phyloP scores from a whole-genome alignment of 2,888 invertebrate genomes.

The Leptopilina syphax region DNA sequence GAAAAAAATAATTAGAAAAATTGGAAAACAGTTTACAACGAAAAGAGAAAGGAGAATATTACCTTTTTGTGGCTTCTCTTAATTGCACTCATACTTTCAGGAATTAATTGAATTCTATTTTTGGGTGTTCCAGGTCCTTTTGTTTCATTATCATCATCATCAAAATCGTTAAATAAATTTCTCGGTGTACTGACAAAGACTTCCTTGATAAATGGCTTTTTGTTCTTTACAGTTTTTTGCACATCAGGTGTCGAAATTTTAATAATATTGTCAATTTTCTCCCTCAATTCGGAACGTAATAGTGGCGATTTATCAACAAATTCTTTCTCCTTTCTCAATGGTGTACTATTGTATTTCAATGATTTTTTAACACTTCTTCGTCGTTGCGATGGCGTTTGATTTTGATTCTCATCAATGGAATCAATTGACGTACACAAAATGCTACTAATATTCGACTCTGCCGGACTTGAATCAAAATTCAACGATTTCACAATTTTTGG shows the following conservation, averaged over 20 bases:
- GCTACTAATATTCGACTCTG: slow-evolving; percentile 52
- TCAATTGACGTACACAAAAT: slow-evolving; percentile 61
- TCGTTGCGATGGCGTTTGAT: slow-evolving; percentile 68
- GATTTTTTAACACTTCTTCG: slow-evolving; percentile 61
- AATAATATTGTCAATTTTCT: slow-evolving; percentile 62
- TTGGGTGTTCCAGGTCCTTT: slow-evolving; percentile 66
- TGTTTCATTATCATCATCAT: slow-evolving; percentile 60
- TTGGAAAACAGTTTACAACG: background rate
- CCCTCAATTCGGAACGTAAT: slow-evolving; percentile 58
- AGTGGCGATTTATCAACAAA: slow-evolving; percentile 52
- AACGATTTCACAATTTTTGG: slow-evolving; percentile 60
- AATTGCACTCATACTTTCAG: slow-evolving; percentile 72
- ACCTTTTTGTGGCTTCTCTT: slow-evolving; percentile 73
- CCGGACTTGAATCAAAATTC: slow-evolving; percentile 59
- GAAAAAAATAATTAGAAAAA: slow-evolving; percentile 8
- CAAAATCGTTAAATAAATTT: slow-evolving; percentile 67
- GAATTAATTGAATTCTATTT: slow-evolving; percentile 65
- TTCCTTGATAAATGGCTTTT: slow-evolving; percentile 51
- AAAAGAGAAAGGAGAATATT: slow-evolving; percentile 47
- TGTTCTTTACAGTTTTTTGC: slow-evolving; percentile 51
- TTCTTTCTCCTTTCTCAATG: slow-evolving; percentile 51
- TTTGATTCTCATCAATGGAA: slow-evolving; percentile 72
- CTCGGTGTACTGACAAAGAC: slow-evolving; percentile 66
- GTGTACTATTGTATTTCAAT: slow-evolving; percentile 60
- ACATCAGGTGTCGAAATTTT: slow-evolving; percentile 59